A percentile compares a stretch with the other conserved stretches of the same genome.
These are phyloP conservation scores for Darevskia mixta DNA, from an alignment of 2,797 vertebrate species.

Conservation along the genomic window DNA sequence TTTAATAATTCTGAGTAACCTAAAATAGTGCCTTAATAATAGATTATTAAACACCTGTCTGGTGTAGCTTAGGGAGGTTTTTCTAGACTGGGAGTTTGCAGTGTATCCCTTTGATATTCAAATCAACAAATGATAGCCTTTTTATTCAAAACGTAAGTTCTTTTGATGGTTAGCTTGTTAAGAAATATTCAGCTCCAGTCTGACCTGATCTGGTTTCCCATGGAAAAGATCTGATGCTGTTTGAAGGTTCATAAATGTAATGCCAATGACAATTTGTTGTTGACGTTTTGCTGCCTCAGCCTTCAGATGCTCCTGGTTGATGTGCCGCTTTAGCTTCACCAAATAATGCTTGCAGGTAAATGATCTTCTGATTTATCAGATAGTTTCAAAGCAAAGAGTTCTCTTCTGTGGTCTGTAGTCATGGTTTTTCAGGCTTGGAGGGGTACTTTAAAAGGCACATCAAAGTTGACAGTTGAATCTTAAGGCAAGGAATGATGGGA, in stretches of 20 bases:
- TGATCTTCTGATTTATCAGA: conserved; percentile 89
- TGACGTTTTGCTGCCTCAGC: conserved; percentile 85
- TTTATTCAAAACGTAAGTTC: conserved; percentile 87
- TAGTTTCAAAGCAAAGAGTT: conserved; percentile 85
- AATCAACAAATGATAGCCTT: conserved; percentile 93
- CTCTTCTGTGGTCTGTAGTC: conserved; percentile 81
- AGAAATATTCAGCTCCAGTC: conserved; percentile 88
- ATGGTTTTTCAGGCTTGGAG: conserved; percentile 84
- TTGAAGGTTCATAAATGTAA: conserved; percentile 96
- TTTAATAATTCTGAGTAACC: conserved; percentile 92
- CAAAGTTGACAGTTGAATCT: conserved; percentile 93
- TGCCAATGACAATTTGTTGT: conserved; percentile 97
- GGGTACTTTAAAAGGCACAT: conserved; percentile 89
- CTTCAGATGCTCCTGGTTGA: conserved; percentile 85
- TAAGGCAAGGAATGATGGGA: conserved; percentile 85
- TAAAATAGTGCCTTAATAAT: conserved; percentile 98
- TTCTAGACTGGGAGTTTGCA: conserved; percentile 88
- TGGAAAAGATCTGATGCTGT: conserved; percentile 90
- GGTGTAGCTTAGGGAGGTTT: conserved; percentile 91
- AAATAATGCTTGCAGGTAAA: conserved; percentile 92
- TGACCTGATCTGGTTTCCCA: conserved; percentile 88
- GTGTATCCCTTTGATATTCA: conserved; percentile 97
- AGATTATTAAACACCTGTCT: conserved; percentile 99
- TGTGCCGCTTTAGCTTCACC: conserved; percentile 82
- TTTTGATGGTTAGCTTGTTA: conserved; percentile 89